Conservation (phyloP, 1,140 invertebrate species). For the Diploscapter pachys region DNA sequence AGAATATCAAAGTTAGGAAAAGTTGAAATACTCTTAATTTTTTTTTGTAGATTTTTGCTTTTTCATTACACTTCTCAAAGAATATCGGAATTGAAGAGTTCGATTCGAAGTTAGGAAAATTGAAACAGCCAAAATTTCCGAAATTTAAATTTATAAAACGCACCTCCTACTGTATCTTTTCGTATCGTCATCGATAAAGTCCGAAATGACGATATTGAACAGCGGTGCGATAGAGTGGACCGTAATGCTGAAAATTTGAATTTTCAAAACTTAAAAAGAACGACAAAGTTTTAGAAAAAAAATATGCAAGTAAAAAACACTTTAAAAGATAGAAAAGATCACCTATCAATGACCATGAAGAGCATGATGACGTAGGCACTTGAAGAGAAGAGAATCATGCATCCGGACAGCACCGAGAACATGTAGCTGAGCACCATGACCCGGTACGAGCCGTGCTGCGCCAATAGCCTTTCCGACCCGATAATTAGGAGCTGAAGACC, state of each 20-base stretch:
- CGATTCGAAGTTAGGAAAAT: too few species aligned
- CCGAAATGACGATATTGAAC: conserved; percentile 56
- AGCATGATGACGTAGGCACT: conserved; percentile 47
- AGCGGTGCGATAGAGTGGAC: conserved; percentile 52
- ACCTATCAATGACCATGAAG: conserved; percentile 55
- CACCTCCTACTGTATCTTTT: conserved; percentile 39
- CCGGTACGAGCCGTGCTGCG: conserved; percentile 39
- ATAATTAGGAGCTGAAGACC: conserved; percentile 50
- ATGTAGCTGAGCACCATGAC: conserved; percentile 35
- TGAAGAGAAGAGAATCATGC: conserved; percentile 41
- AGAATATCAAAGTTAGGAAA: too few species aligned
- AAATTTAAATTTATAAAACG: conserved; percentile 32
- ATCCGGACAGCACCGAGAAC: conserved; percentile 41
- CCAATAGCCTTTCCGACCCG: conserved; percentile 45
- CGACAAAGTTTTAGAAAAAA: not conserved
- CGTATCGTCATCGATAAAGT: conserved; percentile 56
- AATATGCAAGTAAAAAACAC: not conserved
- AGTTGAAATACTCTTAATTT: too few species aligned
- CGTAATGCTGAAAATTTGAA: conserved; percentile 32
- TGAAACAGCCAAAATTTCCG: not conserved
- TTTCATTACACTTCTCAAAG: too few species aligned
- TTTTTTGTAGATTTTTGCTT: too few species aligned
- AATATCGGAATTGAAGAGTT: too few species aligned
- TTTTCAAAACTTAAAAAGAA: not conserved
- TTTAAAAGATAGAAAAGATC: conserved; percentile 1